phyloP scores from a whole-genome alignment of 2,888 invertebrate genomes.

The Catocala fraxini region DNA sequence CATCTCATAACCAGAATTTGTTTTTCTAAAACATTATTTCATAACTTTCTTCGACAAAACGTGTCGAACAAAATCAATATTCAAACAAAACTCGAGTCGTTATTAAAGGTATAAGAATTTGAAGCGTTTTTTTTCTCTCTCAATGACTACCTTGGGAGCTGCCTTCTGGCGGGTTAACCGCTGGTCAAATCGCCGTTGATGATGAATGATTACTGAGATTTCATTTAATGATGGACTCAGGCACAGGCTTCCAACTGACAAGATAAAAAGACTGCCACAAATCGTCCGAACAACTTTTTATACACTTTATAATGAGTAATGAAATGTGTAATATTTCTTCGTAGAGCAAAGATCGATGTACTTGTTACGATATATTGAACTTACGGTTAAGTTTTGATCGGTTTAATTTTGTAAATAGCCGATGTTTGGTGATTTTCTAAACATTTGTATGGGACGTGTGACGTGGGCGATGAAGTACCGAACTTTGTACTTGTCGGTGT shows the following conservation, averaged over 20 bases:
- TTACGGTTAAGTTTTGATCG: constrained; percentile 49
- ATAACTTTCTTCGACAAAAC: constrained; percentile 6
- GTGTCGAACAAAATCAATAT: constrained; percentile 41
- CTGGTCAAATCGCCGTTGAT: constrained; percentile 80
- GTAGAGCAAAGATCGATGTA: constrained; percentile 57
- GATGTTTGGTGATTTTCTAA: constrained; percentile 36
- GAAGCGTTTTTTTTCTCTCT: constrained; percentile 57
- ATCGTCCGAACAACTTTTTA: constrained; percentile 55
- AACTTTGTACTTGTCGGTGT: neutral
- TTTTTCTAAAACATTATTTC: constrained; percentile 4
- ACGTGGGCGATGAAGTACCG: constrained; percentile 5
- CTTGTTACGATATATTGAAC: constrained; percentile 49
- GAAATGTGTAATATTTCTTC: constrained; percentile 72
- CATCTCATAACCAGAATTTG: neutral
- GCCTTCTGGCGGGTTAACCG: constrained; percentile 73
- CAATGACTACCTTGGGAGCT: constrained; percentile 74
- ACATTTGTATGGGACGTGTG: constrained; percentile 2
- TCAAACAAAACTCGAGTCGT: constrained; percentile 48
- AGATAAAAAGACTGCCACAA: constrained; percentile 66
- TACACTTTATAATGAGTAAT: constrained; percentile 60
- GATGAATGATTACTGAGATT: constrained; percentile 86
- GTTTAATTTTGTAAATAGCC: constrained; percentile 43
- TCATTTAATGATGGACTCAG: constrained; percentile 78
- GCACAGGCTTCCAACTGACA: constrained; percentile 74
- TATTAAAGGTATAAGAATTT: constrained; percentile 63